Evolutionary conservation across 2,797 vertebrate species (phyloP), one percentile per base, ranked within the genome.

Genomic region (Heliangelus exortis): DNA sequence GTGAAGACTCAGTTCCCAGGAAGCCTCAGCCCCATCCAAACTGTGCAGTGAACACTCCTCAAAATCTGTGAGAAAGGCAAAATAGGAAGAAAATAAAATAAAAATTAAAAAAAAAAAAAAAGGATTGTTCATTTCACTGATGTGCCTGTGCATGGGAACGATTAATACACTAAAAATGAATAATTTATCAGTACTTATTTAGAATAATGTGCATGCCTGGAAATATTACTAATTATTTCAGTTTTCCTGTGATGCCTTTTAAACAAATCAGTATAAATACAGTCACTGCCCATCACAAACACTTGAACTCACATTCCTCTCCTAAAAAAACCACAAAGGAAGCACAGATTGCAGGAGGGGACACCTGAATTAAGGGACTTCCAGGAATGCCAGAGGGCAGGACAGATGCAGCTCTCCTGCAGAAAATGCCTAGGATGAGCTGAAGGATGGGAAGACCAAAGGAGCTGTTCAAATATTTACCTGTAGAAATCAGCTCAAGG

Each of bases 81-180:
- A 59, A 14, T 10, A n/a, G 19, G 33, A 79, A 58, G 22, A 66
- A 61, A 33, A 78, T 12, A 39, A 74, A 80, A 22, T 23, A 47
- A 88, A 79, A 55, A 29, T 36, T 36, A 36, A 36, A 36, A 36
- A 34, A 34, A 34, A 34, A 34, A 34, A 88, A 79, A 55, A 29
- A n/a, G n/a, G 3, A 4, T 34, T 2, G 47, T 34, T 73, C 29
- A 20, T 16, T 50, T 61, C 47, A 50, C 12, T 72, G 47, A 28
- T 1, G 3, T 72, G 25, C 31, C 41, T 53, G 9, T 57, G 26
- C 1, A 0, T 6, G 15, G 9, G 15, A n/a, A 59, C 20, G 14
- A 76, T 54, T 67, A 90, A 61, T 16, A 36, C 13, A 61, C 36
- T 33, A 65, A 71, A 54, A 19, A 53, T 57, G 9, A 72, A 72